Base-by-base conservation (phyloP, 2,888 invertebrate genomes). In the Psylliodes chrysocephalus region DNA sequence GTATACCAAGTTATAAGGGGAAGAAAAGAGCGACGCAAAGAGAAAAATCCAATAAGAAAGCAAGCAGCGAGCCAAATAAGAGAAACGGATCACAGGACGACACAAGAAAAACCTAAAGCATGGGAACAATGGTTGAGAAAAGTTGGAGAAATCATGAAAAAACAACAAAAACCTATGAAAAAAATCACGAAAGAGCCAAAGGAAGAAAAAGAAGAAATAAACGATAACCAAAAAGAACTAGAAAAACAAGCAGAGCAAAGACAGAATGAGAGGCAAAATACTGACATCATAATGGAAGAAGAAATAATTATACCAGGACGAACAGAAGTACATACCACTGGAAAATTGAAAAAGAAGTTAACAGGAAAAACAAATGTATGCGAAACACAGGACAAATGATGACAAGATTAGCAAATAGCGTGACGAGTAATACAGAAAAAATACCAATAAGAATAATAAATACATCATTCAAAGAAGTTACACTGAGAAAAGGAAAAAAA, bases 381-480 rank as follows among this genome's bases (percentile, higher is more conserved):
- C 2, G 15, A 44, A 17, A 44, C 44, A 12, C 18, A 44, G n/a
- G 44, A 10, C 44, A 44, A 19, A 7, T 7, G 5, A 19, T 28
- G 8, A n/a, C 30, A 2, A 25, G 49, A 12, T 2, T 49, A 3
- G 49, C 30, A 28, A 49, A 49, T 28, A 15, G 19, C 1, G 14
- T 49, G 14, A 12, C 22, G 15, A 5, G 8, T 19, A 49, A 28
- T n/a, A 30, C n/a, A 22, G 14, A 49, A 49, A 30, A 30, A n/a
- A 12, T 49, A 44, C 28, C 49, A 1, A 15, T 12, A 0, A 49
- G 49, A 49, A 12, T 49, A 49, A 30, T 49, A 4, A 49, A 49
- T 14, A 22, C 15, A 7, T 49, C 30, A 1, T 28, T 15, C 5
- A n/a, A 49, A 12, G 49, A 49, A 28, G 17, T 30, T 30, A 25